phyloP scores from a whole-genome alignment of 2,888 invertebrate species.

The Morpho deidamia region DNA sequence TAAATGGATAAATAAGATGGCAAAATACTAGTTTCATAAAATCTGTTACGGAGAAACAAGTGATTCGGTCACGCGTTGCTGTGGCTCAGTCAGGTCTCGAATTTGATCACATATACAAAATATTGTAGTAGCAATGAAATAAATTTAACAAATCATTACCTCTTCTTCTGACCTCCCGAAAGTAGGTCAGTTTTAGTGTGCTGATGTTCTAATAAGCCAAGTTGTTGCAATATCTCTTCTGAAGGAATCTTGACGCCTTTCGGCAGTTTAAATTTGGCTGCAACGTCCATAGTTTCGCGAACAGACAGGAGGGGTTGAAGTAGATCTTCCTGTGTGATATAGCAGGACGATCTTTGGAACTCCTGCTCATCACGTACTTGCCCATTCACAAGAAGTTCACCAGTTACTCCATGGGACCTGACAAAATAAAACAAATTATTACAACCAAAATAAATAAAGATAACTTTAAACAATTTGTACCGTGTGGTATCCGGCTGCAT shows the following conservation, averaged over 20 bases:
- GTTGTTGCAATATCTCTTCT: slow-evolving; percentile 78
- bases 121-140: too few species aligned
- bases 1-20: too few species aligned
- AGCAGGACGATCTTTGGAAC: slow-evolving; percentile 86
- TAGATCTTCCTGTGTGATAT: slow-evolving; percentile 89
- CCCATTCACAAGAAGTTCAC: slow-evolving; percentile 83
- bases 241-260: slow-evolving; percentile 61
- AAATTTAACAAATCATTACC: slow-evolving; percentile 37
- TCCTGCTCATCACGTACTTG: slow-evolving; percentile 79
- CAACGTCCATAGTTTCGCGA: slow-evolving; percentile 86
- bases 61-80: too few species aligned
- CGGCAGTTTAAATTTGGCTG: slow-evolving; percentile 86
- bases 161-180: slow-evolving; percentile 90
- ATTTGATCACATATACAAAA: too few species aligned
- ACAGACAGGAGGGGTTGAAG: slow-evolving; percentile 86
- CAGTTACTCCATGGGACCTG: slow-evolving; percentile 82
- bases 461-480: too few species aligned
- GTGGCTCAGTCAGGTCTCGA: too few species aligned
- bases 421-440: background rate
- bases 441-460: background rate
- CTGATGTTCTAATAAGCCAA: slow-evolving; percentile 81
- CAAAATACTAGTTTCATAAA: too few species aligned
- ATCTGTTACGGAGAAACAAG: too few species aligned
- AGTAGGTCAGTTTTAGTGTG: slow-evolving; percentile 79
- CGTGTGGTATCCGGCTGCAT: too few species aligned